Conservation (phyloP, 1,140 invertebrate species). For the Lepidostoma basale region DNA sequence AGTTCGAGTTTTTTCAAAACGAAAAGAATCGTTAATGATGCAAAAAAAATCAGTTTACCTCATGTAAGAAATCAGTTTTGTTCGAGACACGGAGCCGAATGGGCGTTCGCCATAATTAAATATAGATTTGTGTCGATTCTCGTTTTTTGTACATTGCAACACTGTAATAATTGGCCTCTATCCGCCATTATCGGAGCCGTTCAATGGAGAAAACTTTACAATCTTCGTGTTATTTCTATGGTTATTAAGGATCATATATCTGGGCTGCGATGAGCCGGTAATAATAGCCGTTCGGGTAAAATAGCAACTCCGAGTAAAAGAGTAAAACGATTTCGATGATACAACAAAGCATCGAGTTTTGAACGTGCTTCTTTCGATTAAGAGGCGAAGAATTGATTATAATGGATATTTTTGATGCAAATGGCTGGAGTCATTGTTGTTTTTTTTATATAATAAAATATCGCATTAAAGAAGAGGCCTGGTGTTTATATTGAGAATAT, state of each 20-base stretch:
- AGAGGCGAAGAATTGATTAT: too few relatives aligned
- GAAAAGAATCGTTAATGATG: background rate
- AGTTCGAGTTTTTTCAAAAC: background rate
- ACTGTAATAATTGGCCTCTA: conserved; percentile 44
- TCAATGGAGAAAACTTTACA: conserved; percentile 24
- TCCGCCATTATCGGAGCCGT: conserved; percentile 37
- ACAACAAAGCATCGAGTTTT: too few relatives aligned
- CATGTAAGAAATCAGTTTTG: conserved; percentile 10
- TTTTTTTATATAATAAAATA: too few relatives aligned
- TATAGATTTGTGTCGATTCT: conserved; percentile 43
- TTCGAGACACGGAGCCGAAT: background rate
- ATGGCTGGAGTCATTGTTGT: too few relatives aligned
- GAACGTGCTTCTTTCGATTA: too few relatives aligned
- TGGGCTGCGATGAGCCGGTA: background rate
- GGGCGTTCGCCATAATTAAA: conserved; percentile 38
- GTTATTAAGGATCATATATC: conserved; percentile 24
- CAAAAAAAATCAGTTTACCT: conserved; percentile 3
- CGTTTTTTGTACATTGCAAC: conserved; percentile 40
- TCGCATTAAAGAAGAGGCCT: too few relatives aligned
- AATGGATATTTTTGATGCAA: too few relatives aligned
- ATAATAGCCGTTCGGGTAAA: too few relatives aligned
- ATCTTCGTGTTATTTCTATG: conserved; percentile 19
- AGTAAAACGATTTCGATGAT: too few relatives aligned
- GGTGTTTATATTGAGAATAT: too few relatives aligned
- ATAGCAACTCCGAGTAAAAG: too few relatives aligned